Percentiles rank a stretch among this genome's conserved stretches.
Evolutionary conservation across 1,140 invertebrate genomes (phyloP).

Genomic region (Dendrolimus punctatus): DNA sequence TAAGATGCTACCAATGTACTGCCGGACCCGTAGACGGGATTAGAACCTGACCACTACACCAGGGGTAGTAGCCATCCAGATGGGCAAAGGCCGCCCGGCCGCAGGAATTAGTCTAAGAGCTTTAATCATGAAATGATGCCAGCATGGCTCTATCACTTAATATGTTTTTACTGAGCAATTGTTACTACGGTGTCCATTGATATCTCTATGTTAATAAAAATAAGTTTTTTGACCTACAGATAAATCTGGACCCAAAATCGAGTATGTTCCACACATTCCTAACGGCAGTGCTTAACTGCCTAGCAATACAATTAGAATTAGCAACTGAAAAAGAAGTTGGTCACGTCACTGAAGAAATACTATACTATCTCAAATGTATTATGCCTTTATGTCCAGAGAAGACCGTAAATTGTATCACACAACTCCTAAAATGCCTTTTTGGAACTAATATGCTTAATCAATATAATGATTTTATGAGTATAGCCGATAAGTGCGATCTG

Average conservation of each 20-base stretch:
- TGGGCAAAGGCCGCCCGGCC: too few relatives aligned
- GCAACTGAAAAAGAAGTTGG: conserved; percentile 81
- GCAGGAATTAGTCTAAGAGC: too few relatives aligned
- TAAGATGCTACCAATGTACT: too few relatives aligned
- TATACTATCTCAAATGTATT: conserved; percentile 82
- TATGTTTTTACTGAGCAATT: too few relatives aligned
- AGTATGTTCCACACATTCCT: conserved; percentile 84
- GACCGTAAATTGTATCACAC: conserved; percentile 85
- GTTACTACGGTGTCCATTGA: too few relatives aligned
- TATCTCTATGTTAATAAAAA: too few relatives aligned
- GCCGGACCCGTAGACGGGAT: too few relatives aligned
- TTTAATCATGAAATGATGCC: too few relatives aligned
- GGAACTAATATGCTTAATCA: conserved; percentile 84
- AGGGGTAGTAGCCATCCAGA: too few relatives aligned
- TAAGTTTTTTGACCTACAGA: conserved; percentile 59
- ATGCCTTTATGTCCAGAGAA: conserved; percentile 80
- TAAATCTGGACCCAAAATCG: conserved; percentile 80
- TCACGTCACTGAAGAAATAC: conserved; percentile 84
- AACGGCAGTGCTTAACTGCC: conserved; percentile 75
- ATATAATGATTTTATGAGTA: conserved; percentile 69
- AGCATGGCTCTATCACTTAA: too few relatives aligned
- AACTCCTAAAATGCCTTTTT: conserved; percentile 88
- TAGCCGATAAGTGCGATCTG: conserved; percentile 22
- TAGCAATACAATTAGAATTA: conserved; percentile 86
- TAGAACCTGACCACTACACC: too few relatives aligned